Percentiles rank a stretch among this genome's conserved stretches.
phyloP scores from a whole-genome alignment of 1,140 invertebrate genomes.

The Microplitis mediator region DNA sequence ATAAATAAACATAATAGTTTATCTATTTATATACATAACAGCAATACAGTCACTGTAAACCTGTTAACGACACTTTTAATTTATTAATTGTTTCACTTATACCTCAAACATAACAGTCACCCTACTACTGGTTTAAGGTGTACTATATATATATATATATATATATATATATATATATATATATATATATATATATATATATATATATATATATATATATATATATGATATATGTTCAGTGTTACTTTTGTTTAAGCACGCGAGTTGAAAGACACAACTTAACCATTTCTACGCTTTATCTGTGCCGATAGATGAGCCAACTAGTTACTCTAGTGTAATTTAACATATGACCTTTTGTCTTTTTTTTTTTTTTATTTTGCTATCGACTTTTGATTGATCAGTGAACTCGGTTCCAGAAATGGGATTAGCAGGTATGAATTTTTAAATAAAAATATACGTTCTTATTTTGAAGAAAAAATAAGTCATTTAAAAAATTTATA shows the following conservation, averaged over 20 bases:
- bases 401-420: neutral
- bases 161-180: neutral
- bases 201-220: neutral
- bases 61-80: slow-evolving; percentile 25
- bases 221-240: slow-evolving; percentile 11
- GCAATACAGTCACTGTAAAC: neutral
- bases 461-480: no score
- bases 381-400: neutral
- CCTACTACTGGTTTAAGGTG: no score
- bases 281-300: slow-evolving; percentile 5
- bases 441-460: neutral
- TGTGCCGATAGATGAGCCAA: slow-evolving; percentile 17
- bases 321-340: neutral
- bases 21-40: neutral
- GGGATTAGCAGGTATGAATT: slow-evolving; percentile 16
- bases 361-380: neutral
- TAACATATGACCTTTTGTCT: neutral
- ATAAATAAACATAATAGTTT: neutral
- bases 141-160: neutral
- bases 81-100: slow-evolving; percentile 33
- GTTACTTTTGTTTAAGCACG: slow-evolving; percentile 1
- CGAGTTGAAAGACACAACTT: neutral
- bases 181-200: neutral
- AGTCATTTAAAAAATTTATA: no score
- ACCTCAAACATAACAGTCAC: neutral